Evolutionary conservation across 2,113 vertebrate species (phyloP).

Genomic region (human): DNA sequence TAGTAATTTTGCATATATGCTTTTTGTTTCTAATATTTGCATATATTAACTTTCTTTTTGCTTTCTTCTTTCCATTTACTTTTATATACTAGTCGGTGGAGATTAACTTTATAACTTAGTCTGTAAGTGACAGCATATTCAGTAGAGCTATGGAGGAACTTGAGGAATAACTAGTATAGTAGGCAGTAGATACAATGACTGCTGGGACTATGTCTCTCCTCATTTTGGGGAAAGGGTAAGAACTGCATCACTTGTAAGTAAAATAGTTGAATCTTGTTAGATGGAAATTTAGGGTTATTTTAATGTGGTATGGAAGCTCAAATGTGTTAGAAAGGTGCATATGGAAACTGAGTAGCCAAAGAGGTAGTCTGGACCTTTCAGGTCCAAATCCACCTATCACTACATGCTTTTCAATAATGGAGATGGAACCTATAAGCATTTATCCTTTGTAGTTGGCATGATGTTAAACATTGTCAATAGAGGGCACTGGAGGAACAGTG

Average conservation of each 20-base stretch:
- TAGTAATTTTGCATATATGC: background rate
- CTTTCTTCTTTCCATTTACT: background rate
- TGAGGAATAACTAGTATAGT: background rate
- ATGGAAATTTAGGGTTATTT: background rate
- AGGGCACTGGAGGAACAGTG: background rate
- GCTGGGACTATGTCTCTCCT: background rate
- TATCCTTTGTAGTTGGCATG: background rate
- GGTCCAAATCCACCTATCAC: background rate
- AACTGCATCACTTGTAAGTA: background rate
- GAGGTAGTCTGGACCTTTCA: background rate
- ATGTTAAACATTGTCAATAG: background rate
- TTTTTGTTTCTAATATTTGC: background rate
- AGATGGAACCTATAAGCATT: background rate
- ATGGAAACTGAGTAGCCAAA: background rate
- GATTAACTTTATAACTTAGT: background rate
- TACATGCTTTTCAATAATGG: background rate
- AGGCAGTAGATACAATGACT: background rate
- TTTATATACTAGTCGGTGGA: background rate
- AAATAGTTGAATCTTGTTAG: background rate
- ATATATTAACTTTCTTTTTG: background rate
- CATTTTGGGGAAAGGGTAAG: background rate
- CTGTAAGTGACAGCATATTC: background rate
- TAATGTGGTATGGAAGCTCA: background rate
- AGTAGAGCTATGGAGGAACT: background rate
- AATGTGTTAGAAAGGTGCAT: background rate